phyloP scores from a whole-genome alignment of 2,113 vertebrate genomes.

The Myocastor coypus region DNA sequence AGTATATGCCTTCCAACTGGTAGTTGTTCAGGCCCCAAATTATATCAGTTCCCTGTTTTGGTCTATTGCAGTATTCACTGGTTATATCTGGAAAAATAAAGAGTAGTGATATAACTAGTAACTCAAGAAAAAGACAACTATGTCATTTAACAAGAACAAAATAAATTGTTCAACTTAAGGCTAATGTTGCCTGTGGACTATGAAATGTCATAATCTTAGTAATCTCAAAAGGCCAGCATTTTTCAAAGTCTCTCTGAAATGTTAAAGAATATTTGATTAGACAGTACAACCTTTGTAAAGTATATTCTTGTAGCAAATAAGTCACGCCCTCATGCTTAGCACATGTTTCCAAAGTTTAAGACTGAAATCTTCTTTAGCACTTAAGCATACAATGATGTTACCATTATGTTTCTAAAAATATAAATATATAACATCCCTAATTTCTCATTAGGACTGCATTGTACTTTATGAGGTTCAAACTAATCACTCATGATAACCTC shows the following conservation, averaged over 20 bases:
- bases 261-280: slow-evolving; percentile 31
- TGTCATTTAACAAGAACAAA: slow-evolving; percentile 71
- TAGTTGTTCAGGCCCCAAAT: neutral
- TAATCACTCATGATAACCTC: slow-evolving; percentile 9
- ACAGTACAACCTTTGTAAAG: neutral
- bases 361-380: neutral
- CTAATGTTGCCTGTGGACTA: slow-evolving; percentile 43
- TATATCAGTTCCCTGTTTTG: slow-evolving; percentile 34
- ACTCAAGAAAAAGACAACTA: slow-evolving; percentile 55
- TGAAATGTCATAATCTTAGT: slow-evolving; percentile 63
- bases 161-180: slow-evolving; percentile 70
- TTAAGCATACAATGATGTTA: neutral
- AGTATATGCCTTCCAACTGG: neutral
- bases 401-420: neutral
- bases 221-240: slow-evolving; percentile 62
- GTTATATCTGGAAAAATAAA: slow-evolving; percentile 36
- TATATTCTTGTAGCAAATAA: slow-evolving; percentile 23
- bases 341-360: slow-evolving; percentile 3
- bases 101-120: slow-evolving; percentile 68
- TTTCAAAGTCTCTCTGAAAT: slow-evolving; percentile 71
- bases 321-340: neutral
- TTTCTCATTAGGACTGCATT: neutral
- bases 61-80: neutral
- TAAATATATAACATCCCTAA: neutral
- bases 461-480: neutral